Base-by-base conservation (phyloP, 2,797 vertebrate genomes). In the Avahi laniger region DNA sequence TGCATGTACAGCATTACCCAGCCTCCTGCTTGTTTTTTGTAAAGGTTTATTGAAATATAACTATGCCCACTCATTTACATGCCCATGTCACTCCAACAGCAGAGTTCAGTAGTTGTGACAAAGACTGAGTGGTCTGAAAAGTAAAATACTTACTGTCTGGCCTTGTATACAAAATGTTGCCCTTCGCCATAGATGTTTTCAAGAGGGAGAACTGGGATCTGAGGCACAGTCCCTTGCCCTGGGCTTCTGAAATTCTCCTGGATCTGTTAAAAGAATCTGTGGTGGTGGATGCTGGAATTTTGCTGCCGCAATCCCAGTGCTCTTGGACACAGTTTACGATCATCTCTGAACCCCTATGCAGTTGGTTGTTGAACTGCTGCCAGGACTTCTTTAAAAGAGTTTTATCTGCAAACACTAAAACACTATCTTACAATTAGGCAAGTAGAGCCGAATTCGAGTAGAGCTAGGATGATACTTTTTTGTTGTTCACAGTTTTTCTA, bases 1-100 rank as follows among this genome's bases (percentile, higher is more conserved):
- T 75, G 5, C 28, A 18, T 57, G 22, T 61, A 30, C 0, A 26
- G 15, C 3, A 76, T 46, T 52, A 59, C 69, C 41, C 63, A 80
- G n/a, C 57, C 48, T 35, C 24, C 10, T 43, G 59, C 76, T 7
- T 69, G 28, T 67, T 83, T 89, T n/a, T 80, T n/a, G 35, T 92
- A 63, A 93, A 82, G 79, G 54, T 93, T 93, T 84, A 93, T 79
- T 83, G 65, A 72, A 82, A 54, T 18, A 52, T 41, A 67, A 59
- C 17, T 18, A 1, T 11, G 17, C n/a, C 46, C 33, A 28, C 41
- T 88, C 43, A 48, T 48, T 65, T 82, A 83, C 24, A 28, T 54
- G 5, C 46, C 50, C 50, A 0, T 43, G 22, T 11, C 41, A 35
- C 26, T 35, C 17, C 20, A 28, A 46, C 17, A 85, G 50, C 57